phyloP scores from a whole-genome alignment of 92 coral and sea anemone genomes.

The Palythoa grandis region DNA sequence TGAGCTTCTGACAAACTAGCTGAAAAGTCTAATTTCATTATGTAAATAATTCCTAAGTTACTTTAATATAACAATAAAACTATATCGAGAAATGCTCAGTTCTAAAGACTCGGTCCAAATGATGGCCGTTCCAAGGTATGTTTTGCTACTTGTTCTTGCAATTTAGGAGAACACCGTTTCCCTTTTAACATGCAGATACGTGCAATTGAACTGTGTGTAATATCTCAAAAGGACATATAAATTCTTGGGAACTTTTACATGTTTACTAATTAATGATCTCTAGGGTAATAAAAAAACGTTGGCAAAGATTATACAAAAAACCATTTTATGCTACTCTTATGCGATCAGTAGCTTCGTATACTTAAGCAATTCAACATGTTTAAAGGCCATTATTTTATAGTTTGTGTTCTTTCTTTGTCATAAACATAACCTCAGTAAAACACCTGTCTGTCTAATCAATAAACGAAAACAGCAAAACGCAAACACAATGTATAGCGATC shows the following conservation, averaged over 20 bases:
- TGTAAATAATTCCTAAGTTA: conserved; percentile 11
- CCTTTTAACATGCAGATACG: not conserved
- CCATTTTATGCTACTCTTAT: not conserved
- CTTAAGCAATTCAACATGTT: not conserved
- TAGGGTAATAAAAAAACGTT: not conserved
- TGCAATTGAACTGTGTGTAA: not conserved
- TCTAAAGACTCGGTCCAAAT: not conserved
- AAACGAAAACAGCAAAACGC: not conserved
- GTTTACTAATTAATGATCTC: not conserved
- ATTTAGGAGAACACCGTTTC: not conserved
- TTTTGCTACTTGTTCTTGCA: not conserved
- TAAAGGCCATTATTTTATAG: not conserved
- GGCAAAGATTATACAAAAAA: not conserved
- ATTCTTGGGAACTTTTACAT: not conserved
- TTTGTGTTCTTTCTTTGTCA: not conserved
- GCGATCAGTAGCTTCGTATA: too few species aligned
- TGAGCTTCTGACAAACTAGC: conserved; percentile 1
- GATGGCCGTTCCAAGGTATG: conserved; percentile 3
- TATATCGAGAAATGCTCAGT: not conserved
- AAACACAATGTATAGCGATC: not conserved
- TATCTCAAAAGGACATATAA: not conserved
- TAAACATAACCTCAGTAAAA: conserved; percentile 5
- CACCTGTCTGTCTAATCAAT: conserved; percentile 14
- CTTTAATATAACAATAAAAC: not conserved
- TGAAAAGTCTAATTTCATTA: not conserved